A percentile compares a stretch with the other conserved stretches of the same genome.
These are phyloP conservation scores for Trachymyrmex cornetzi DNA, from an alignment of 1,140 invertebrate genomes.

Conservation along the genomic window DNA sequence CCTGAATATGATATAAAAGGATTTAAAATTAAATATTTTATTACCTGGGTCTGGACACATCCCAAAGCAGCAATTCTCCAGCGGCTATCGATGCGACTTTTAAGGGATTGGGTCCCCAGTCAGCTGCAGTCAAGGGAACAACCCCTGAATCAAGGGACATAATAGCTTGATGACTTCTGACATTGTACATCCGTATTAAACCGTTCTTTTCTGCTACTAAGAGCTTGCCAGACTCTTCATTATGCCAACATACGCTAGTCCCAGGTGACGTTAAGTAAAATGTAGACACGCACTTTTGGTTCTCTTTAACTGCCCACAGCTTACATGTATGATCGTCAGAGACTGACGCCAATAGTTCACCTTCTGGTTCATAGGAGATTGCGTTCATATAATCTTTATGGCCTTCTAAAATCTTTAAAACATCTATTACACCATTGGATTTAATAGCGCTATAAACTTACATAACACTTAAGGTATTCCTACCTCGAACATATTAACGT, in stretches of 20 bases:
- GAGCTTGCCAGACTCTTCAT: slow-evolving; percentile 91
- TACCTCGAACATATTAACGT: slow-evolving; percentile 86
- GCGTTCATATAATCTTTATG: slow-evolving; percentile 92
- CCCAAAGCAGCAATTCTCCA: slow-evolving; percentile 89
- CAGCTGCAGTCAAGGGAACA: slow-evolving; percentile 89
- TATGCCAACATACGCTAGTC: slow-evolving; percentile 90
- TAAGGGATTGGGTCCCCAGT: slow-evolving; percentile 91
- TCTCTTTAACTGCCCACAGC: slow-evolving; percentile 89
- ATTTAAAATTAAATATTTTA: slow-evolving; percentile 7
- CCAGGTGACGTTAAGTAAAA: slow-evolving; percentile 91
- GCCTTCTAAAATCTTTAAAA: slow-evolving; percentile 88
- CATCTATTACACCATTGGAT: not conserved
- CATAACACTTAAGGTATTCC: not conserved
- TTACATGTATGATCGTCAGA: slow-evolving; percentile 93
- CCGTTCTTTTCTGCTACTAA: slow-evolving; percentile 92
- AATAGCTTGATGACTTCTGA: slow-evolving; percentile 90
- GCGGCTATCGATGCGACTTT: slow-evolving; percentile 88
- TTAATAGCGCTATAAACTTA: not conserved
- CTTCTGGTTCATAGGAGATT: slow-evolving; percentile 90
- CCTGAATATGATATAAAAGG: not conserved
- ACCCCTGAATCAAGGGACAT: slow-evolving; percentile 90
- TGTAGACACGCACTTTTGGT: slow-evolving; percentile 86
- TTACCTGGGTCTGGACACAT: slow-evolving; percentile 88
- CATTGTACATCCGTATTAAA: slow-evolving; percentile 91
- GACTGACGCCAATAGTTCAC: slow-evolving; percentile 90